Base-by-base conservation (phyloP, 2,888 invertebrate genomes). In the Oithona nana region DNA sequence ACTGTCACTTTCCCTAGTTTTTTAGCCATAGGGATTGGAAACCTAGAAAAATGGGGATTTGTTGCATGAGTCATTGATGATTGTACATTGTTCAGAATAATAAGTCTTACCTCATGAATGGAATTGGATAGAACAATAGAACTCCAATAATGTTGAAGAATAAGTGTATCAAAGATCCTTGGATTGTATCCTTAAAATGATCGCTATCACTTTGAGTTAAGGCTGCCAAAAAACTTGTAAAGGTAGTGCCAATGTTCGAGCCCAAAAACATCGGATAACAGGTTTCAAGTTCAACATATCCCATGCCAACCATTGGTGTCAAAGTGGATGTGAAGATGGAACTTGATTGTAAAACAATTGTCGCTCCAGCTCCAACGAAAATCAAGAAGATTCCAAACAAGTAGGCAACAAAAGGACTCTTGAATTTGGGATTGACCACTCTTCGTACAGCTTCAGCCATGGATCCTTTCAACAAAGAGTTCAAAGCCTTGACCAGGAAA, bases 311-410 rank as follows among this genome's bases (percentile, higher is more conserved):
- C 28, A 79, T 69, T 1, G 79, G 79, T 1, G 79, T 79, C 22
- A 79, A 69, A 1, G 78, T 75, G 1, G 79, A 79, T 0, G 79
- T 79, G 69, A 79, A 79, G 22, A 79, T 75, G n/a, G 76, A 77
- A 65, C 75, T 75, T 56, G 77, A 77, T 71, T 79, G 79, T 0
- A 78, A 76, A 63, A 80, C 67, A 61, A 80, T 73, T 26, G 79
- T 80, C 67, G 79, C 70, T 0, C 74, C 70, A 4, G 76, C 74
- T 2, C 78, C 79, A 13, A 78, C 71, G 0, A 76, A 62, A 64
- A 79, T 75, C n/a, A 77, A 77, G 3, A 76, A 65, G 68, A 78
- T 79, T 6, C 77, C 78, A 1, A 77, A 54, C 11, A 26, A 3
- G 11, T 54, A 54, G 54, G 6, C 26, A 20, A 54, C 54, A 22